Evolutionary conservation across 2,888 invertebrate species (phyloP), one percentile per base, ranked within the genome.

Genomic region (Entomobrya multifasciata): DNA sequence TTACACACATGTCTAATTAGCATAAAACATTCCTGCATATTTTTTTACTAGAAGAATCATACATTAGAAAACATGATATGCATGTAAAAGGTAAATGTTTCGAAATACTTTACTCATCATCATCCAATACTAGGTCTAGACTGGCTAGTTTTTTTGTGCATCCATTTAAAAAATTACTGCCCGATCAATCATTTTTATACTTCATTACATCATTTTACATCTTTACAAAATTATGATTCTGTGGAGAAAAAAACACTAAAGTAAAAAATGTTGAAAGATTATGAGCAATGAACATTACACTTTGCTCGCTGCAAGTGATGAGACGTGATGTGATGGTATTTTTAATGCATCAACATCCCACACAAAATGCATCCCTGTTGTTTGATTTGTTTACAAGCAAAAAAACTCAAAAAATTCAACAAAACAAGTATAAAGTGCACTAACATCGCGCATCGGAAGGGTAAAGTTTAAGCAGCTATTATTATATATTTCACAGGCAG

Each of bases 161-260:
- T 20, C 44, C 55, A 27, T 49, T 36, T 20, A 41, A 22, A 25
- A 30, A 20, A 55, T 65, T 76, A 78, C 25, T 80, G 80, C 72
- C 20, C n/a, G 41, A 60, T 82, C 82, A 74, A 82, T 82, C 82
- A 82, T 60, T 60, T 44, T 82, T 47, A 30, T 74, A 22, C 20
- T 60, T 72, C 60, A 55, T 81, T 82, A 62, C 74, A 25, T 17
- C 65, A 20, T 77, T 36, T 79, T 65, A 77, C 41, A 41, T 36
- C 15, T 52, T 77, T 17, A 30, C 41, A 20, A 36, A 41, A 62
- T 65, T 65, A 65, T 17, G 65, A 65, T 47, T 78, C 62, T 65
- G 13, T 62, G 25, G 36, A 47, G 62, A 52, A 74, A 74, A 55
- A 55, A 57, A 57, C 55, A 36, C 36, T 25, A 36, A 0, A n/a